Percentiles rank a stretch among this genome's conserved stretches.
Conservation (phyloP, 2,888 invertebrate species). For the Apamea epomidion region DNA sequence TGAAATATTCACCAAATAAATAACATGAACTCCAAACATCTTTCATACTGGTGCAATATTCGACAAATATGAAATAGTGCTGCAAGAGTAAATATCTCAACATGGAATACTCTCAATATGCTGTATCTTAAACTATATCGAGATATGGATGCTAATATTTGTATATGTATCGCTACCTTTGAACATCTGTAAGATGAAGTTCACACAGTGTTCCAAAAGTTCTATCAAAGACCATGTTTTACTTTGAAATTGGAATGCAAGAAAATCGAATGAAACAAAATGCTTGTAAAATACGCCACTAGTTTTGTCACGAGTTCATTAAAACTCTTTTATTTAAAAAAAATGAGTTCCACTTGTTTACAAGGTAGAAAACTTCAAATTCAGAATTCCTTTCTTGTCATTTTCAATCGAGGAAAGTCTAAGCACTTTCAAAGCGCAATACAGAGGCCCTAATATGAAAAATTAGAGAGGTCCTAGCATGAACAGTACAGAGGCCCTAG, state of each 20-base stretch:
- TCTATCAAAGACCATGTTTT: no score
- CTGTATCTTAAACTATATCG: slow-evolving; percentile 18
- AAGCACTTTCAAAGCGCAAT: no score
- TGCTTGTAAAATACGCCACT: neutral
- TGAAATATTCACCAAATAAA: neutral
- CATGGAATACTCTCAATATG: slow-evolving; percentile 20
- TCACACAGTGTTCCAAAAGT: neutral
- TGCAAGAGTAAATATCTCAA: slow-evolving; percentile 17
- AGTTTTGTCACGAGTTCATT: no score
- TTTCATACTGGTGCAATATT: slow-evolving; percentile 14
- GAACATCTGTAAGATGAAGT: neutral
- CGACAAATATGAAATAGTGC: slow-evolving; percentile 34
- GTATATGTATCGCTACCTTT: slow-evolving; percentile 16
- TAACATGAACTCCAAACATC: slow-evolving; percentile 11
- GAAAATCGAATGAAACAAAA: no score
- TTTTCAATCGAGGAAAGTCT: neutral
- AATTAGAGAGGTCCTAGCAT: no score
- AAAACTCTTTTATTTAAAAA: no score
- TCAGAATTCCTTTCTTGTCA: neutral
- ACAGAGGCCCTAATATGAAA: no score
- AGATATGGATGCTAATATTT: slow-evolving; percentile 29
- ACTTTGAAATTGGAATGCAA: neutral
- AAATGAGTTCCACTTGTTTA: slow-evolving; percentile 11
- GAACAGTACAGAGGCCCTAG: no score
- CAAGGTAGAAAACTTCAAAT: neutral